Conservation (phyloP, 2,113 vertebrate genomes). For the Rhipidura dahli region DNA sequence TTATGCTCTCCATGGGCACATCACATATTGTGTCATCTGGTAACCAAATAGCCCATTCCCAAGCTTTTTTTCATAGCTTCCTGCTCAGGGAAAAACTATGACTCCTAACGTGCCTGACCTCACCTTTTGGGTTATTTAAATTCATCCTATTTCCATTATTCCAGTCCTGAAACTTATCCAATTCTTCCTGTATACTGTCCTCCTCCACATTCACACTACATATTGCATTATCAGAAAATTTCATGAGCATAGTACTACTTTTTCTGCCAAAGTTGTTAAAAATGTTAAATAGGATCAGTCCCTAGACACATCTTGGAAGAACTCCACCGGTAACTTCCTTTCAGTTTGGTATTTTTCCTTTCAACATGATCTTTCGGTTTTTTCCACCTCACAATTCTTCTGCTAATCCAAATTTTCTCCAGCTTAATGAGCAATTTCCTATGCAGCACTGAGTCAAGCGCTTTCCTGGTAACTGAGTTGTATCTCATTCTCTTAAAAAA, state of each 20-base stretch:
- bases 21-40: background rate
- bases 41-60: background rate
- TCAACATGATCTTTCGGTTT: constrained; percentile 14
- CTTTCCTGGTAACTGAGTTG: background rate
- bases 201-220: constrained; percentile 63
- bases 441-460: background rate
- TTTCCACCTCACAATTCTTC: constrained; percentile 47
- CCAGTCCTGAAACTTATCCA: constrained; percentile 16
- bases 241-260: constrained; percentile 36
- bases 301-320: constrained; percentile 57
- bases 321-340: constrained; percentile 59
- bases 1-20: background rate
- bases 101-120: constrained; percentile 22
- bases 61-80: constrained; percentile 11
- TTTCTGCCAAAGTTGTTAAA: constrained; percentile 64
- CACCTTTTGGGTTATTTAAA: constrained; percentile 32
- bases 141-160: constrained; percentile 46
- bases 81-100: background rate
- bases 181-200: constrained; percentile 42
- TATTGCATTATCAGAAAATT: constrained; percentile 64
- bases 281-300: constrained; percentile 60
- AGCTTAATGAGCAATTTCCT: constrained; percentile 34
- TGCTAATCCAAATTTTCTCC: constrained; percentile 43
- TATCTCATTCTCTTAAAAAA: background rate
- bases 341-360: constrained; percentile 46